Base-by-base conservation (phyloP, 2,888 invertebrate species). In the Andrena bicolor region DNA sequence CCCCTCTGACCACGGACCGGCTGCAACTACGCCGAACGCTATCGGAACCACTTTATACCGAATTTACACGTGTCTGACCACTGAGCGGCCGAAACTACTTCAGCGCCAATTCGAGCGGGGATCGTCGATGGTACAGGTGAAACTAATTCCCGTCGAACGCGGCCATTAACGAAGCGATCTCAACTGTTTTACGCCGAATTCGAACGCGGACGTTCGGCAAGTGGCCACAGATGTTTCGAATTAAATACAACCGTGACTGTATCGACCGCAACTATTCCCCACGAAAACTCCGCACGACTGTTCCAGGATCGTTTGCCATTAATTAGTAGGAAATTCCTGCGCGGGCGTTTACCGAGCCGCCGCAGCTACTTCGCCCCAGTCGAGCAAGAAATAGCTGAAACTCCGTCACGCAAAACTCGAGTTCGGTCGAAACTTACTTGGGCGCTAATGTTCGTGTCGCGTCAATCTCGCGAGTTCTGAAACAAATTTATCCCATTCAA, bases 301-400 rank as follows among this genome's bases (percentile, higher is more conserved):
- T 41, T 75, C 49, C 41, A 41, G 58, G 30, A 48, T 30, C 58
- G 30, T 0, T 10, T 5, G 23, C 32, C 16, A 70, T 77, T 41
- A 77, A 77, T 80, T 65, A 10, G n/a, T 20, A 23, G 10, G 20
- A 20, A 65, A 71, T 71, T 79, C 60, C 30, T 23, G 64, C 49
- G 8, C 30, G 56, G 48, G 13, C 26, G 30, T 66, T 26, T 16
- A 41, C 10, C 26, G 13, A 56, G 26, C 13, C 10, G 16, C 10
- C 8, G 64, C 8, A 23, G 60, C 13, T 6, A 23, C 56, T 69
- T 58, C 13, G 20, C 7, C 51, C 10, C 28, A 13, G 10, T 8
- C 10, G 6, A 26, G 23, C 35, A 16, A 35, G 71, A 30, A 63
- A 51, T 51, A 28, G 1, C 1, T 10, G n/a, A 49, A 71, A 35